Percentiles rank a stretch among this genome's conserved stretches.
These are phyloP conservation scores for Ceriagrion tenellum DNA, from an alignment of 2,888 invertebrate species.

Conservation along the genomic window DNA sequence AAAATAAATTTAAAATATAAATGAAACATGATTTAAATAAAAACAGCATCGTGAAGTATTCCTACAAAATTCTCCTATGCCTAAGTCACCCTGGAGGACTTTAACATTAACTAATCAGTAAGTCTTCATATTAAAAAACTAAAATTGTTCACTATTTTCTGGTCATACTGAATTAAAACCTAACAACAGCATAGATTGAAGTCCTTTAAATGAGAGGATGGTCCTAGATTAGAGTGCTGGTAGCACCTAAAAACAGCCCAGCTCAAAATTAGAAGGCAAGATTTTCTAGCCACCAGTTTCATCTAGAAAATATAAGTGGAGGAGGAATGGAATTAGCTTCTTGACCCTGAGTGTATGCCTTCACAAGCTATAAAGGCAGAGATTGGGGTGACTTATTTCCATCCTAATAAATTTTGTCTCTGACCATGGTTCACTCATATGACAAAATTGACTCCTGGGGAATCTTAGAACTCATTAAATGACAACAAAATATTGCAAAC, in stretches of 20 bases:
- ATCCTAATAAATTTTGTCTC: neutral
- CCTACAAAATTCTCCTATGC: too few species aligned
- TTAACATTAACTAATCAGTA: too few species aligned
- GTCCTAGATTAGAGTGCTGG: neutral
- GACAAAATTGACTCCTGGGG: neutral
- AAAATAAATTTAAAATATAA: too few species aligned
- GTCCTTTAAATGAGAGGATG: neutral
- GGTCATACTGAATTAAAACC: neutral
- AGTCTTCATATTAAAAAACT: too few species aligned
- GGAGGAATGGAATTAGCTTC: neutral
- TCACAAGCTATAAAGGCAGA: neutral
- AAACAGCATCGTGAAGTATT: too few species aligned
- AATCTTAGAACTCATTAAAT: neutral
- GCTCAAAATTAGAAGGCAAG: neutral
- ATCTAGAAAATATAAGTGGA: neutral
- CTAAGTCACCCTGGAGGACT: too few species aligned
- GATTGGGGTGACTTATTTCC: neutral
- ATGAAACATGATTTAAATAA: too few species aligned
- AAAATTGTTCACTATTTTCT: too few species aligned
- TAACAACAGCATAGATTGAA: neutral
- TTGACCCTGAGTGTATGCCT: too few species aligned
- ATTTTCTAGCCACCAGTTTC: neutral
- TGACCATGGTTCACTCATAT: neutral
- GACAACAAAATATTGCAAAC: neutral
- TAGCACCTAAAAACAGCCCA: neutral